Evolutionary conservation across 1,140 invertebrate genomes (phyloP).

Genomic region (Nomia melanderi): DNA sequence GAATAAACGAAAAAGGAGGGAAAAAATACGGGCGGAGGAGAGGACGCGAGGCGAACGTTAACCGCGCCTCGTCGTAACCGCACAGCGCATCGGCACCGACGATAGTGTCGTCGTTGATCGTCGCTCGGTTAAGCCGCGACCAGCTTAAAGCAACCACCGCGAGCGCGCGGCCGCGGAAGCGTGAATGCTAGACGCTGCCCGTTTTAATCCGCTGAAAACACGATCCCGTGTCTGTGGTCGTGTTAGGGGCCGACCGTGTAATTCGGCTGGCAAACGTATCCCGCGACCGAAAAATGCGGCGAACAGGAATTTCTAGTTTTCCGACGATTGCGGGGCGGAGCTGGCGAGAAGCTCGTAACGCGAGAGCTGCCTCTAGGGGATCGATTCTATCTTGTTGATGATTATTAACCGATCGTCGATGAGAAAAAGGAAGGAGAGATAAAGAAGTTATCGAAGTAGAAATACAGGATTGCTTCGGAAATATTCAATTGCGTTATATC

Average conservation of each 20-base stretch:
- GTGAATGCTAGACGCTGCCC: constrained; percentile 23
- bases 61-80: constrained; percentile 27
- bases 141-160: constrained; percentile 54
- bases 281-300: constrained; percentile 26
- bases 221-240: background rate
- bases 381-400: too few relatives aligned
- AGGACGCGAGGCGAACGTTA: background rate
- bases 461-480: too few relatives aligned
- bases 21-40: background rate
- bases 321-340: background rate
- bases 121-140: constrained; percentile 50
- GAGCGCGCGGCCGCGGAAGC: constrained; percentile 16
- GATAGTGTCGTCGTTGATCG: constrained; percentile 26
- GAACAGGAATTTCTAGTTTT: background rate
- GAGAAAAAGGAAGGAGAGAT: too few relatives aligned
- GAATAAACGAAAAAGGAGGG: constrained; percentile 50
- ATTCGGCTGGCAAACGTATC: constrained; percentile 11
- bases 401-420: too few relatives aligned
- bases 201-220: constrained; percentile 46
- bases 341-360: background rate
- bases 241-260: background rate
- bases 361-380: background rate
- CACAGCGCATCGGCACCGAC: constrained; percentile 23
- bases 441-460: too few relatives aligned
- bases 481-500: too few relatives aligned